Evolutionary conservation across 1,140 invertebrate species (phyloP).

Genomic region (Acromyrmex echinatior): DNA sequence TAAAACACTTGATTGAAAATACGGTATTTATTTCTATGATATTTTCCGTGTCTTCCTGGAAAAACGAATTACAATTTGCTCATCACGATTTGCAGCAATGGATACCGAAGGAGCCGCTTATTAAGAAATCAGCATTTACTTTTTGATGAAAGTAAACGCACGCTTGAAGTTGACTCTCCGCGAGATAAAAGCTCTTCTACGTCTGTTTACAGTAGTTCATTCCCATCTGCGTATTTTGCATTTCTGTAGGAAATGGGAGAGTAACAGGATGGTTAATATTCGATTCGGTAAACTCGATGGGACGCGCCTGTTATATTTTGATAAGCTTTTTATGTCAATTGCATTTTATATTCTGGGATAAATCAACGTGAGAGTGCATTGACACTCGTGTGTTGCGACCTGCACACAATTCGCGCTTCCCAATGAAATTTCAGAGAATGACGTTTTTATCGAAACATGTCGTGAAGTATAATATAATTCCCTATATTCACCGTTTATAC

Average conservation of each 20-base stretch:
- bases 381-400: constrained; percentile 9
- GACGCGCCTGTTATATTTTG: constrained; percentile 10
- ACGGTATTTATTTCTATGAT: not conserved
- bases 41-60: not conserved
- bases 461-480: constrained; percentile 21
- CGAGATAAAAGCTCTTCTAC: constrained; percentile 21
- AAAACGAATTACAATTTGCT: constrained; percentile 27
- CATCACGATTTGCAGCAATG: not conserved
- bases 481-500: not conserved
- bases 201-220: constrained; percentile 33
- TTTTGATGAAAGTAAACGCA: constrained; percentile 30
- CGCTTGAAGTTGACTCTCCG: constrained; percentile 30
- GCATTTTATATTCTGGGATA: constrained; percentile 13
- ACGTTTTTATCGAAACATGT: constrained; percentile 23
- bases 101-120: constrained; percentile 30
- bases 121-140: constrained; percentile 42
- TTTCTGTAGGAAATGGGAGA: constrained; percentile 47
- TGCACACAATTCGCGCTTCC: not conserved
- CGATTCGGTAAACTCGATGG: constrained; percentile 11
- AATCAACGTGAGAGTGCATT: constrained; percentile 1
- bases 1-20: not conserved
- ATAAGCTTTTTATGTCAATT: constrained; percentile 26
- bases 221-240: constrained; percentile 39
- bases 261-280: constrained; percentile 27
- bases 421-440: constrained; percentile 25